Evolutionary conservation across 2,888 invertebrate genomes (phyloP), one percentile per base, ranked within the genome.

Genomic region (Agriopis leucophaearia): DNA sequence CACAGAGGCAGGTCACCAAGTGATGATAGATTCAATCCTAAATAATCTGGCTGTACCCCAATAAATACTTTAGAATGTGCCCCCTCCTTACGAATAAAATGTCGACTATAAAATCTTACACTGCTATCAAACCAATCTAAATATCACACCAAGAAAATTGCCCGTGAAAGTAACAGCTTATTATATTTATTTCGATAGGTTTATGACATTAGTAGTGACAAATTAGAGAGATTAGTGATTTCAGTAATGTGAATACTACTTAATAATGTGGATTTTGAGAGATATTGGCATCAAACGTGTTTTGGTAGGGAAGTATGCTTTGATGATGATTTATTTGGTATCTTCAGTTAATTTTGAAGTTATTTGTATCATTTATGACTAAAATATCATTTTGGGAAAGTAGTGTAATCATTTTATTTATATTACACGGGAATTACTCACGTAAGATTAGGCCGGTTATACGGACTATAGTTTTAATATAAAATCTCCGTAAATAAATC

Each of bases 171-270:
- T 13, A 15, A 3, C 18, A 10, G 18, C 18, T 5, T 4, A 40
- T 27, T 27, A 13, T 27, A 54, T 40, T 40, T 54, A 44, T 59
- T 59, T 60, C 58, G 42, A 61, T 63, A 60, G 51, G 50, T 59
- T n/a, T 55, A 65, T 64, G 47, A 65, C 48, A 55, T 48, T 35
- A 50, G 27, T 36, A 42, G 50, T 42, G 54, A 55, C 52, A 60
- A 65, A 65, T 65, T 59, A 54, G 16, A 42, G 8, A 47, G 65
- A 65, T 65, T 65, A 65, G 60, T 48, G 16, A 48, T 55, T 48
- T 48, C 48, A 60, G 48, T 59, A 35, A 18, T 60, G 13, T 42
- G 54, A 48, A 50, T 40, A 59, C 42, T 54, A 47, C 42, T 54
- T 48, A 48, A 48, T 48, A 36, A 50, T 27, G 59, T 16, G 50